Evolutionary conservation across 2,797 vertebrate species (phyloP), one percentile per base, ranked within the genome.

Genomic region (Tinamus major): DNA sequence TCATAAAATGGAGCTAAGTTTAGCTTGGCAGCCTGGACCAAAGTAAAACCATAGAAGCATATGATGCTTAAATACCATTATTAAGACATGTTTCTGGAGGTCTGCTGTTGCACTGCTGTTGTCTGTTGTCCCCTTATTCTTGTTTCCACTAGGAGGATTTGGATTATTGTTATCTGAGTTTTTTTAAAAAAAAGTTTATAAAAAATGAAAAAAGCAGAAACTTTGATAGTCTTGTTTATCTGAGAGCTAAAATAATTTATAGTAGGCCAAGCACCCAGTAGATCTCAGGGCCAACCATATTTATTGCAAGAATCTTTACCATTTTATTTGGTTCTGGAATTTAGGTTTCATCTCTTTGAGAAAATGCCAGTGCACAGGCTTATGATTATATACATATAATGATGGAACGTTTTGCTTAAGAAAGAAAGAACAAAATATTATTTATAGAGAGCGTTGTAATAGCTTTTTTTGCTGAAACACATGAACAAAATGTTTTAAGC

Each of bases 291-390:
- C 19, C 37, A 11, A 14, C 13, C 16, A 79, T 78, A 65, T 79
- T 91, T 93, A 92, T 90, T 59, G 12, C 68, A 92, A 64, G 78
- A 67, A 31, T 35, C 67, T 87, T 86, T 88, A 85, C 27, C 79
- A 48, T 85, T 91, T 87, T 75, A 70, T 83, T 75, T 93, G 19
- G 9, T 78, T 56, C 68, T 88, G 49, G 41, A 74, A 11, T 51
- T 88, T 75, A 93, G 14, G 4, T 33, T 79, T 92, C 49, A 42
- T 84, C 35, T 85, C 23, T 69, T 87, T 65, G 69, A 82, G 37
- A 70, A 93, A 68, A 69, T 27, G 83, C 8, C 41, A 20, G 7
- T 29, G 53, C 6, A 44, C 4, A 27, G 6, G 6, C 9, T 29
- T 13, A 21, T 37, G 53, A 18, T 18, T 31, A 17, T 41, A 18